Evolutionary conservation across 2,113 vertebrate species (phyloP).

Genomic region (Hippocampus zosterae): DNA sequence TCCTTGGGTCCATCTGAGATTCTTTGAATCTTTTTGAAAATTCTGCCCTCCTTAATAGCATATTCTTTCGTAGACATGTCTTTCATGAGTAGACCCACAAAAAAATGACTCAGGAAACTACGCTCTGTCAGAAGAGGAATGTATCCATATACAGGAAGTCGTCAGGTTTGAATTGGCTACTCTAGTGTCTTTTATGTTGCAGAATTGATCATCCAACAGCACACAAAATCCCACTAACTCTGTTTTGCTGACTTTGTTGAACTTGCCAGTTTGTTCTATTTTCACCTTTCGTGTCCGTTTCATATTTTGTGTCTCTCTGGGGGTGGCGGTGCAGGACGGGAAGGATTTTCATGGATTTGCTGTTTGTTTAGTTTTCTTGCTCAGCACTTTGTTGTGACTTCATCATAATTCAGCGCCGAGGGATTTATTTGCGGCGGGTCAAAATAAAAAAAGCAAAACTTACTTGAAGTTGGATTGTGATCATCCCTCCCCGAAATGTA

Average conservation of each 20-base stretch:
- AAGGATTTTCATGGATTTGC: background rate
- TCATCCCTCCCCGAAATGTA: background rate
- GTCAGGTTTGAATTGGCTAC: background rate
- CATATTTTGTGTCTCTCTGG: background rate
- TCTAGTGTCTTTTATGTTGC: too few relatives aligned
- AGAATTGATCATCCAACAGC: background rate
- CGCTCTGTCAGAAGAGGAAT: too few relatives aligned
- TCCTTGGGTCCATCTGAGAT: too few relatives aligned
- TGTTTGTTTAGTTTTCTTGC: background rate
- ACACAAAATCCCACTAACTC: background rate
- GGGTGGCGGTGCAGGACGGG: too few relatives aligned
- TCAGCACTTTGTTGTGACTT: conserved; percentile 1
- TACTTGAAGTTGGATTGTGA: background rate
- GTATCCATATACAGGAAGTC: background rate
- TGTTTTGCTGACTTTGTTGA: background rate
- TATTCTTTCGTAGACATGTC: too few relatives aligned
- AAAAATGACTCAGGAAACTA: too few relatives aligned
- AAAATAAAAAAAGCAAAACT: background rate
- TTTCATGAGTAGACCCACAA: too few relatives aligned
- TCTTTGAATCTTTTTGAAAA: too few relatives aligned
- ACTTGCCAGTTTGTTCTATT: background rate
- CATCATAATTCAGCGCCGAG: background rate
- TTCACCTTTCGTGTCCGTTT: conserved; percentile 2
- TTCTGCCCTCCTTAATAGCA: too few relatives aligned
- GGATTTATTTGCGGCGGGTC: background rate